These are phyloP conservation scores for Tupiocoris notatus DNA, from an alignment of 2,888 invertebrate species.

Conservation along the genomic window DNA sequence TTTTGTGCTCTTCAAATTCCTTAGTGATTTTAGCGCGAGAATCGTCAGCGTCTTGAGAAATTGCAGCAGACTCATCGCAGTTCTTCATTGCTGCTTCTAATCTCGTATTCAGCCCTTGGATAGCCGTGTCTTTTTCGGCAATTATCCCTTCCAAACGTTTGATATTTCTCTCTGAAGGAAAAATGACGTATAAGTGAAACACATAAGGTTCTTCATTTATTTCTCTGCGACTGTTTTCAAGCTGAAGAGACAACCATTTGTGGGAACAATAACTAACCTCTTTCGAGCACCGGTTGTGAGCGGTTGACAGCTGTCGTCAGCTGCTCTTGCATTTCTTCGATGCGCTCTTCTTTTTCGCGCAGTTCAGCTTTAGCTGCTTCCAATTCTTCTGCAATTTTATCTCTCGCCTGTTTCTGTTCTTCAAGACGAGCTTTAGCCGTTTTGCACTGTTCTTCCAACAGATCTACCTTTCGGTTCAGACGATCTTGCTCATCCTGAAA, in stretches of 20 bases:
- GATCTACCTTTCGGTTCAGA: conserved; percentile 68
- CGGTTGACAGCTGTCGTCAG: conserved; percentile 43
- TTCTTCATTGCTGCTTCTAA: conserved; percentile 71
- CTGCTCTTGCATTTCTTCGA: conserved; percentile 46
- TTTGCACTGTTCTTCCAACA: conserved; percentile 68
- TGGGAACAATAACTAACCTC: conserved; percentile 40
- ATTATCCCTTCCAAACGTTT: conserved; percentile 69
- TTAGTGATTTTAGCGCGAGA: conserved; percentile 67
- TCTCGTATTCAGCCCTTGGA: conserved; percentile 69
- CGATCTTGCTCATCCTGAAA: conserved; percentile 77
- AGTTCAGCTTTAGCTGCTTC: conserved; percentile 63
- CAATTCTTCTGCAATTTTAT: conserved; percentile 63
- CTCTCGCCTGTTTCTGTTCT: conserved; percentile 69
- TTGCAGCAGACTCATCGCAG: conserved; percentile 78
- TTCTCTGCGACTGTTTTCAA: no score
- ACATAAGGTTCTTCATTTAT: no score
- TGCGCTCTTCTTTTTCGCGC: conserved; percentile 54
- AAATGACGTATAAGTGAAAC: no score
- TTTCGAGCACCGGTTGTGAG: conserved; percentile 45
- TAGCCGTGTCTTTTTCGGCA: conserved; percentile 63
- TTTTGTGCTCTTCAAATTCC: conserved; percentile 61
- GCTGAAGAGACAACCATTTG: background rate
- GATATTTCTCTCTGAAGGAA: conserved; percentile 58
- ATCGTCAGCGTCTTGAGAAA: conserved; percentile 78
- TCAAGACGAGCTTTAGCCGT: conserved; percentile 67